Base-by-base conservation (phyloP, 35 echinoderm and acorn worm species). In the Antedon bifida region DNA sequence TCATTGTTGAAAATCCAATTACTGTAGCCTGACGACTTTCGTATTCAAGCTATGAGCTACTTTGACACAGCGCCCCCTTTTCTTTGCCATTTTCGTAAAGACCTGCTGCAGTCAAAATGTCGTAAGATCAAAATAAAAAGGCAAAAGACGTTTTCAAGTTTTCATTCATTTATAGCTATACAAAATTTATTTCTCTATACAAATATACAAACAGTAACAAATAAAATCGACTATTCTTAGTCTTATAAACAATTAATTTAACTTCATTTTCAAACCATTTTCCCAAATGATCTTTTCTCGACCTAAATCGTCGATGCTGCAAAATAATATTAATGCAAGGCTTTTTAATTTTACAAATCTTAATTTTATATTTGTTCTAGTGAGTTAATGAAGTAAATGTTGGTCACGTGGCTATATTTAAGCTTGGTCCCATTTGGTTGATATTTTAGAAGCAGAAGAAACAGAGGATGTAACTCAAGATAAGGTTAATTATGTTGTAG, bases 231-330 rank as follows among this genome's bases (percentile, higher is more conserved):
- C 51, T 21, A 64, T 64, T 7, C 26, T 16, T 64, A 64, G 51
- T 64, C 51, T 64, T 64, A 64, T 64, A 64, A 64, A 64, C 51
- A 64, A 42, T 64, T 64, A 64, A 64, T 64, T 64, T 64, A 64
- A 64, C 51, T 64, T 64, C 14, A 42, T 42, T 7, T 64, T 64
- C 9, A 64, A 64, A 64, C 51, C 51, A 64, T 64, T 64, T 64
- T 64, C 10, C n/a, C 9, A 64, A 64, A 64, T 64, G 51, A 64
- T 64, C 26, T 7, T 1, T 64, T 64, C 38, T 42, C n/a, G n/a
- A n/a, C n/a, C n/a, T n/a, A n/a, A n/a, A n/a, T n/a, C n/a, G 38
- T 42, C 14, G 38, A 42, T 14, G 14, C 38, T 14, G 4, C 38
- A 42, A 42, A 42, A 7, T 42, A 5, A 44, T 44, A 44, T 44